These are phyloP conservation scores for Oryzias sinensis DNA, from an alignment of 2,797 vertebrate species.

Conservation along the genomic window DNA sequence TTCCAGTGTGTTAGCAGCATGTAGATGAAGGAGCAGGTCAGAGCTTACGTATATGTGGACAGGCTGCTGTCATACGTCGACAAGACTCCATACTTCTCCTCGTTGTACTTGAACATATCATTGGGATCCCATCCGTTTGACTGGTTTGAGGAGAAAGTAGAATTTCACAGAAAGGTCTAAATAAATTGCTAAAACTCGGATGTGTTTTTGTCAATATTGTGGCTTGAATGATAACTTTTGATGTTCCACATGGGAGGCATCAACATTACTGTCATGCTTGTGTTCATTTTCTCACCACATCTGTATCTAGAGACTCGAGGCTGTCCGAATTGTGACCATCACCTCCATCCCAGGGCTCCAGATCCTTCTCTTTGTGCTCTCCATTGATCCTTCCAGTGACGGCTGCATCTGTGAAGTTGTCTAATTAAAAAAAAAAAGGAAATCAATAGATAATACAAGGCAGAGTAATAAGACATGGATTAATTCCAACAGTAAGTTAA, in stretches of 20 bases:
- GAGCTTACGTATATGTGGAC: slow-evolving; percentile 96
- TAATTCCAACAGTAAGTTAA: slow-evolving; percentile 30
- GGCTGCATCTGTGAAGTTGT: slow-evolving; percentile 95
- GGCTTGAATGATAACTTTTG: neutral
- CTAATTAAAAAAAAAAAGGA: slow-evolving; percentile 63
- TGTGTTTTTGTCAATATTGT: neutral
- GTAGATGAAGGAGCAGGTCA: neutral
- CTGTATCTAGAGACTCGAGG: slow-evolving; percentile 93
- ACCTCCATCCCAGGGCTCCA: slow-evolving; percentile 97
- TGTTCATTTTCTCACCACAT: slow-evolving; percentile 82
- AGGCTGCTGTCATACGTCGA: slow-evolving; percentile 99
- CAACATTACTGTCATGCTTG: neutral
- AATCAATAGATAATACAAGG: slow-evolving; percentile 3
- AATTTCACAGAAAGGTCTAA: no score
- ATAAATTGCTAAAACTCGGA: no score
- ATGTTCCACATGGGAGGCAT: neutral
- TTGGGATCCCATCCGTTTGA: slow-evolving; percentile 99
- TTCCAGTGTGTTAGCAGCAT: neutral
- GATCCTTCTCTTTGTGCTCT: slow-evolving; percentile 96
- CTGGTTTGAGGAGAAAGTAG: slow-evolving; percentile 62
- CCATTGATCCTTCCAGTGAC: slow-evolving; percentile 91
- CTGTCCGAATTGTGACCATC: slow-evolving; percentile 87
- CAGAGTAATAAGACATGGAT: slow-evolving; percentile 21
- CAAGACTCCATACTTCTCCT: slow-evolving; percentile 96
- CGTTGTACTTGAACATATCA: slow-evolving; percentile 99